Evolutionary conservation across 2,888 invertebrate species (phyloP), one percentile per base, ranked within the genome.

Genomic region (Eupsilia transversa): DNA sequence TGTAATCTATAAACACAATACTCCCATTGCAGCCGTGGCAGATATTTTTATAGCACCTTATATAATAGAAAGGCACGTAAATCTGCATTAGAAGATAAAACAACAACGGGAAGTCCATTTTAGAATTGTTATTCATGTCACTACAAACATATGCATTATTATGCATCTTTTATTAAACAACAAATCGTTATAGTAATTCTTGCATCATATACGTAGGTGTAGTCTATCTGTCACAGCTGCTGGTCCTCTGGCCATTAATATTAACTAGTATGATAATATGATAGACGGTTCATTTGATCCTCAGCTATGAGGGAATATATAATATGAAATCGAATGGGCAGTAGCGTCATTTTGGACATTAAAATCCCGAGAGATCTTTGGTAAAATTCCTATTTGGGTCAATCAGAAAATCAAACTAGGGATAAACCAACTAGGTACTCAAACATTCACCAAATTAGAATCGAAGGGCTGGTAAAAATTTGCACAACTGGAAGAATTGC

Each of bases 91-190:
- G 35, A 63, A 33, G 38, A 72, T 49, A 59, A 43, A 59, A 74
- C 54, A 78, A 70, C 57, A 70, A 49, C 66, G 59, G 43, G 69
- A 73, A 74, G 70, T 59, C 52, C 68, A 33, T 56, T 59, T 57
- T 41, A 67, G 33, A 63, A 82, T 59, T 68, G 27, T 56, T 20
- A 83, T 57, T 66, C 69, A 63, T 63, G 35, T 49, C 66, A 70
- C 57, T 35, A 49, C 7, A 27, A 23, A 46, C 20, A 38, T 54
- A 46, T 27, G 14, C 35, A 46, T n/a, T 46, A 4, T 23, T 20
- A n/a, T 60, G 38, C 49, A 52, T 61, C 23, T 60, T 49, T 59
- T 30, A 46, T 59, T 30, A 46, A 56, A 66, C 49, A 49, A 14
- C 43, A 43, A 49, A 66, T 43, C n/a, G 20, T 59, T 60, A 35